A percentile compares a stretch with the other conserved stretches of the same genome.
Evolutionary conservation across 1,140 invertebrate genomes (phyloP).

Genomic region (Megalonaias nervosa): DNA sequence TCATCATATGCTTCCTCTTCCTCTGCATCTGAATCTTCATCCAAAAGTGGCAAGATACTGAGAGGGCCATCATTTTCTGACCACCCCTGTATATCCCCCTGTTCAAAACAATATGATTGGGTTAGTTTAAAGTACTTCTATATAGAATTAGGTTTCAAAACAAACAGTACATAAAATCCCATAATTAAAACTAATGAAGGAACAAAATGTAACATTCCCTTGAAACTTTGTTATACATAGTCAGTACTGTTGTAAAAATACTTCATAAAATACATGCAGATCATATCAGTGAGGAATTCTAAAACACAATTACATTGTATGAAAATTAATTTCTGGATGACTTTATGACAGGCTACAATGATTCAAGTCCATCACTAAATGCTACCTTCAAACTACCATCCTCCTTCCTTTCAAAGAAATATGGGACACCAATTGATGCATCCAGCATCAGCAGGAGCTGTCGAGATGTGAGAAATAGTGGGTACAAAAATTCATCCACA

Average conservation of each 20-base stretch:
- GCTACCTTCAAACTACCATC: conserved; percentile 41
- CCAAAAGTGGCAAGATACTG: conserved; percentile 28
- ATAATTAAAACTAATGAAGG: too few species aligned
- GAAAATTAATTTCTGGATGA: too few species aligned
- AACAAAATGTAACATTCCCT: too few species aligned
- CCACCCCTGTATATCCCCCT: conserved; percentile 42
- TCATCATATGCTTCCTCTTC: conserved; percentile 24
- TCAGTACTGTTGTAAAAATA: neutral
- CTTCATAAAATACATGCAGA: neutral
- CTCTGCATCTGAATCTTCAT: conserved; percentile 37
- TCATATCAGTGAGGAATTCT: neutral
- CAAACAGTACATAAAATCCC: too few species aligned
- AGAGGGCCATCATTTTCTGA: conserved; percentile 28
- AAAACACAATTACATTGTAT: too few species aligned
- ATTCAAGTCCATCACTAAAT: too few species aligned
- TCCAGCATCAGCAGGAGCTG: conserved; percentile 41
- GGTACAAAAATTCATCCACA: conserved; percentile 26
- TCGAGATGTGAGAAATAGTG: conserved; percentile 45
- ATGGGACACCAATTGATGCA: conserved; percentile 32
- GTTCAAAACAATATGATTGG: neutral
- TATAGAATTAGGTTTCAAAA: too few species aligned
- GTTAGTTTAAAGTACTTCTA: neutral
- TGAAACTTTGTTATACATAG: neutral
- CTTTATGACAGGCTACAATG: too few species aligned
- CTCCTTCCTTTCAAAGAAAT: conserved; percentile 42